Evolutionary conservation across 1,140 invertebrate genomes (phyloP).

Genomic region (Marisa cornuarietis): DNA sequence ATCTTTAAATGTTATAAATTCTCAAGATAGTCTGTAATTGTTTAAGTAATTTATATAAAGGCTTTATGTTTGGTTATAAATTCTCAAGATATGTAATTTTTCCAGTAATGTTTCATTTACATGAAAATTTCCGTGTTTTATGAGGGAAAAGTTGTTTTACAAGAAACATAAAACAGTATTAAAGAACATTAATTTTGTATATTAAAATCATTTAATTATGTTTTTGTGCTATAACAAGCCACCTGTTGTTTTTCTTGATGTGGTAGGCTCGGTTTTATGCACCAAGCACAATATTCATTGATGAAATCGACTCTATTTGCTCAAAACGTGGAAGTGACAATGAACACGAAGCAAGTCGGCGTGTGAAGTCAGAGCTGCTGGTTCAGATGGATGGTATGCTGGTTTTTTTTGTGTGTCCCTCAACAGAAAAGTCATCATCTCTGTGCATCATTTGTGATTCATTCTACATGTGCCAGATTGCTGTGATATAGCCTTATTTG

Average conservation of each 20-base stretch:
- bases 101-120: no score
- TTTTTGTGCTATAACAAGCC: no score
- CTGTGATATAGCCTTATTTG: not conserved
- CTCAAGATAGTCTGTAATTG: no score
- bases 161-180: no score
- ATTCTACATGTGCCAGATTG: not conserved
- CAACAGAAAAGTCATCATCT: not conserved
- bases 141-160: no score
- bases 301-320: conserved; percentile 99
- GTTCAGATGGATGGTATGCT: conserved; percentile 96
- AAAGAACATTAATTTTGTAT: no score
- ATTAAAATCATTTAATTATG: no score
- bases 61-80: no score
- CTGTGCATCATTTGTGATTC: not conserved
- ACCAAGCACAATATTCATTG: conserved; percentile 98
- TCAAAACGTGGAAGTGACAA: conserved; percentile 94
- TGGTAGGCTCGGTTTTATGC: conserved; percentile 95
- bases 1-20: no score
- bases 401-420: not conserved
- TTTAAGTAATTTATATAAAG: no score
- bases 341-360: conserved; percentile 96
- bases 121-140: no score
- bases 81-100: no score
- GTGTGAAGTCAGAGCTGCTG: conserved; percentile 97
- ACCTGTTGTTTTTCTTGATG: conserved; percentile 1